Evolutionary conservation across 1,140 invertebrate species (phyloP), one percentile per base, ranked within the genome.

Genomic region (Drosophila lini): DNA sequence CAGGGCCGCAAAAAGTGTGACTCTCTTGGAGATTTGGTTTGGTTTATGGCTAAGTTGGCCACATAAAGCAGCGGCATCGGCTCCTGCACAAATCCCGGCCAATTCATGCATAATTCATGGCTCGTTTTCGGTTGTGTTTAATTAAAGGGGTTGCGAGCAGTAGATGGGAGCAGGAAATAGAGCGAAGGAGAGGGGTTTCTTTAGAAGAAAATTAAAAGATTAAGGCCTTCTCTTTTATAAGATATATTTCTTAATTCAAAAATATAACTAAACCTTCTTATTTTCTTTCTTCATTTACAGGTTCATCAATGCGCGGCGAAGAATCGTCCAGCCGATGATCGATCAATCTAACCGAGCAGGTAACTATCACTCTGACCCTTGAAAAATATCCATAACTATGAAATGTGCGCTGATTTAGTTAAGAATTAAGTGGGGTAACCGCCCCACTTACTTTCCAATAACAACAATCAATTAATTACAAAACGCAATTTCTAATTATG

Each of bases 261-360:
- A 48, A 1, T n/a, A n/a, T n/a, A 52, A 56, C 55, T 70, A 68
- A 79, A 50, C 32, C 57, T 11, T 44, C 2, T 31, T 13, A 41
- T 77, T 74, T 25, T 44, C 44, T 76, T 60, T 91, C 50, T 76
- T 64, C 91, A 88, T 94, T 91, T 96, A 65, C 95, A 97, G 98
- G 98, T 99, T 99, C 93, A 99, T 99, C 93, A 99, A 99, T 93
- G 98, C 98, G 91, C 95, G 98, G 94, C 96, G 98, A 94, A 96
- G 98, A 95, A 99, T 99, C 94, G 97, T 99, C 77, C 98, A 98
- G 92, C 97, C 97, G 57, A 98, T 98, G 97, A 98, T 98, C 91
- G 98, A 98, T 94, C 98, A 97, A 94, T 98, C 97, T 93, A 99
- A 99, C 95, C 95, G 98, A 96, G 98, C 98, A 95, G 98, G 98